A percentile compares a stretch with the other conserved stretches of the same genome.
Conservation (phyloP, 1,140 invertebrate species). For the Melipona quadrifasciata region DNA sequence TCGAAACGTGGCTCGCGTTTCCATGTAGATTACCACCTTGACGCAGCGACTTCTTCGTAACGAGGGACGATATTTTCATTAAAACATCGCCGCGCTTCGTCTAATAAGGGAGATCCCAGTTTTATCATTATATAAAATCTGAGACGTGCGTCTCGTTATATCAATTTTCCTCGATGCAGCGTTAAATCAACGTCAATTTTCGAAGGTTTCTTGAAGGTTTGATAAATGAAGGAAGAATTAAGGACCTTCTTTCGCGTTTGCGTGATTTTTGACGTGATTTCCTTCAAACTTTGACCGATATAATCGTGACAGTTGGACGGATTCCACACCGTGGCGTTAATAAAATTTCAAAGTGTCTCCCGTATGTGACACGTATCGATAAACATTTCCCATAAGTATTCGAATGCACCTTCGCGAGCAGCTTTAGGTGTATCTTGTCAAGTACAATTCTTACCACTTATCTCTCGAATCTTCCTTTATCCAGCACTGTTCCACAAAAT, state of each 20-base stretch:
- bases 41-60: not conserved
- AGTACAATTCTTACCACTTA: not conserved
- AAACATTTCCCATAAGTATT: no score
- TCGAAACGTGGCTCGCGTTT: constrained; percentile 6
- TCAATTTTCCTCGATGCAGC: not conserved
- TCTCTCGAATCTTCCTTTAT: not conserved
- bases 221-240: not conserved
- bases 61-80: not conserved
- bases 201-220: not conserved
- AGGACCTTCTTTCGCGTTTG: not conserved
- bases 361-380: no score
- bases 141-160: not conserved
- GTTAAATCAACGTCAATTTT: not conserved
- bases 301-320: no score
- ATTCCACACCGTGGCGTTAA: no score
- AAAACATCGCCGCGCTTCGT: not conserved
- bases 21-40: constrained; percentile 10
- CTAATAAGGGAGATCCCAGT: no score
- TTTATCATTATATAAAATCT: not conserved
- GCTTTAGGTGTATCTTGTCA: no score
- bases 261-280: not conserved
- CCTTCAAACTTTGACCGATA: no score
- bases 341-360: no score
- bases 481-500: not conserved
- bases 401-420: no score